These are phyloP conservation scores for Sarcophaga bullata DNA, from an alignment of 1,140 invertebrate species.

Conservation along the genomic window DNA sequence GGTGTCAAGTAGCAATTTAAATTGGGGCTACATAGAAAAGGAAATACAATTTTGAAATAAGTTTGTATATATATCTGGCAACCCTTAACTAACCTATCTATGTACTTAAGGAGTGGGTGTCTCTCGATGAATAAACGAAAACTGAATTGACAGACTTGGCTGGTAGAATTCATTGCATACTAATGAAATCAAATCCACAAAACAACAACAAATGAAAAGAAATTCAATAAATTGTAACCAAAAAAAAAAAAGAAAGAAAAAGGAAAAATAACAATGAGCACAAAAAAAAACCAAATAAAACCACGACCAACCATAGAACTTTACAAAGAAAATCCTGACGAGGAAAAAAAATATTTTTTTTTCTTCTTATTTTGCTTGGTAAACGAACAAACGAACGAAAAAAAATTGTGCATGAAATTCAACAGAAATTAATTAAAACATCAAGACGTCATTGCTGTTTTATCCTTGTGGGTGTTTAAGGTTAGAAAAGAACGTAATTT, in stretches of 20 bases:
- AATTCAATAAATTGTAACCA: slow-evolving; percentile 62
- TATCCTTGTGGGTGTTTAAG: slow-evolving; percentile 55
- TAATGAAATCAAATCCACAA: slow-evolving; percentile 65
- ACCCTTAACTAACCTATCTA: no score
- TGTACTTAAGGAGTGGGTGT: no score
- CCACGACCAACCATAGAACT: slow-evolving; percentile 27
- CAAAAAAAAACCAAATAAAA: slow-evolving; percentile 43
- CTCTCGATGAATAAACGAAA: neutral
- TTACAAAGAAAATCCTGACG: neutral
- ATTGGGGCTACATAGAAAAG: neutral
- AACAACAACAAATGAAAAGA: slow-evolving; percentile 66
- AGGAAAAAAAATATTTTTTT: neutral
- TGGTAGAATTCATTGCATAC: slow-evolving; percentile 52
- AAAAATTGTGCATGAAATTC: neutral
- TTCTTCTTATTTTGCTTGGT: neutral
- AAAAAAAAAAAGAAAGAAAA: slow-evolving; percentile 39
- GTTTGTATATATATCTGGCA: no score
- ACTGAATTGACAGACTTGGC: neutral
- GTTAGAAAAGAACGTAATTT: neutral
- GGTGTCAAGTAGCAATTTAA: neutral
- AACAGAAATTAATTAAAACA: slow-evolving; percentile 62
- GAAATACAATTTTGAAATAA: no score
- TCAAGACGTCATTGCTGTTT: slow-evolving; percentile 54
- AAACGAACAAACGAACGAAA: neutral
- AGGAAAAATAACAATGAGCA: neutral